phyloP scores from a whole-genome alignment of 2,888 invertebrate genomes.

The Chrysomela aeneicollis region DNA sequence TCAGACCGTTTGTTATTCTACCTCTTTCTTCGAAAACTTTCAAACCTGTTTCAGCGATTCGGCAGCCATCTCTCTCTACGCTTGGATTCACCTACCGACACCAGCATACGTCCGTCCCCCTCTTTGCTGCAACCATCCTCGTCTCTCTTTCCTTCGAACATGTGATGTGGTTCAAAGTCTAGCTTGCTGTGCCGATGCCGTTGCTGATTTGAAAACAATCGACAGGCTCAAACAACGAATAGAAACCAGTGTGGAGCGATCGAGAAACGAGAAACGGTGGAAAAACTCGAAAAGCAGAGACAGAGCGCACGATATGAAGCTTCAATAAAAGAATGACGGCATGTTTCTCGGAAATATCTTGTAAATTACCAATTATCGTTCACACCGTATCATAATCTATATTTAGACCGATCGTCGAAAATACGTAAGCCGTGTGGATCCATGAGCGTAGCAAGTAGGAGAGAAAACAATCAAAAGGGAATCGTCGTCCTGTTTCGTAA shows the following conservation, averaged over 20 bases:
- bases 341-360: conserved; percentile 4
- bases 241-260: conserved; percentile 13
- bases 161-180: conserved; percentile 50
- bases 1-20: conserved; percentile 54
- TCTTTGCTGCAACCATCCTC: conserved; percentile 48
- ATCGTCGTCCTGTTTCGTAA: too few species aligned
- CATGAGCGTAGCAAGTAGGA: neutral
- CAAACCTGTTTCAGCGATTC: conserved; percentile 57
- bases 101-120: conserved; percentile 52
- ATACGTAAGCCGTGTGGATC: conserved; percentile 28
- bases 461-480: too few species aligned
- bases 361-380: conserved; percentile 25
- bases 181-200: conserved; percentile 4
- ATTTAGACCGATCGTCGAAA: conserved; percentile 42
- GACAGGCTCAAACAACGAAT: conserved; percentile 20
- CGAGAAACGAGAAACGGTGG: neutral
- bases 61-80: conserved; percentile 57
- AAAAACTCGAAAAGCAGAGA: neutral
- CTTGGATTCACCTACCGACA: conserved; percentile 59
- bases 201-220: conserved; percentile 22
- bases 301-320: neutral
- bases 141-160: conserved; percentile 45
- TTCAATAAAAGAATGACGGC: conserved; percentile 2
- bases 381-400: conserved; percentile 46
- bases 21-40: conserved; percentile 59